Evolutionary conservation across 1,140 invertebrate genomes (phyloP).

Genomic region (Panagrolaimus sp.): DNA sequence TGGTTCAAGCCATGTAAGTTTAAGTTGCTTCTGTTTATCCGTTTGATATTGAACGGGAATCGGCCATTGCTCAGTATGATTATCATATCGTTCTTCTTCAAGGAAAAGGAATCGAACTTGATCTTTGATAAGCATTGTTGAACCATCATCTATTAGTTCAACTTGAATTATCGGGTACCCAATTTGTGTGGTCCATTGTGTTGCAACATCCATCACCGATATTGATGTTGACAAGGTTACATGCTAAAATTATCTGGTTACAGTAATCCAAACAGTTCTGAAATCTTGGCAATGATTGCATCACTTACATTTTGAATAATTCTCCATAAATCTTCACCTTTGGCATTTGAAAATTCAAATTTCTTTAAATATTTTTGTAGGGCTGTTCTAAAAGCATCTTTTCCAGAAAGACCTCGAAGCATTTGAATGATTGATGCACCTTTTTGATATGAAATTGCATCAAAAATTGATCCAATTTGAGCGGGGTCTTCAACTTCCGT

Average conservation of each 20-base stretch:
- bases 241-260: too few species aligned
- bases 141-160: conserved; percentile 20
- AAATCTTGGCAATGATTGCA: too few species aligned
- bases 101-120: conserved; percentile 39
- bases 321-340: conserved; percentile 40
- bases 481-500: conserved; percentile 41
- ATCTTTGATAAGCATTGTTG: conserved; percentile 29
- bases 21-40: conserved; percentile 7
- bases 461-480: conserved; percentile 40
- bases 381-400: conserved; percentile 36
- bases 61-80: conserved; percentile 31
- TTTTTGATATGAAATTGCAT: conserved; percentile 45
- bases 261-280: too few species aligned
- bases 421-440: conserved; percentile 47
- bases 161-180: conserved; percentile 45
- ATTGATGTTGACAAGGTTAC: conserved; percentile 25
- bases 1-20: conserved; percentile 27
- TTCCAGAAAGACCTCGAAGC: conserved; percentile 36
- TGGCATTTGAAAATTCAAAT: conserved; percentile 40
- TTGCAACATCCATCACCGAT: conserved; percentile 30
- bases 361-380: conserved; percentile 45
- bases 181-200: conserved; percentile 43
- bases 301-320: conserved; percentile 37
- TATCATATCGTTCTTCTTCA: conserved; percentile 30
- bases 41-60: conserved; percentile 40